phyloP scores from a whole-genome alignment of 2,113 vertebrate genomes.

The Trematomus loennbergii region DNA sequence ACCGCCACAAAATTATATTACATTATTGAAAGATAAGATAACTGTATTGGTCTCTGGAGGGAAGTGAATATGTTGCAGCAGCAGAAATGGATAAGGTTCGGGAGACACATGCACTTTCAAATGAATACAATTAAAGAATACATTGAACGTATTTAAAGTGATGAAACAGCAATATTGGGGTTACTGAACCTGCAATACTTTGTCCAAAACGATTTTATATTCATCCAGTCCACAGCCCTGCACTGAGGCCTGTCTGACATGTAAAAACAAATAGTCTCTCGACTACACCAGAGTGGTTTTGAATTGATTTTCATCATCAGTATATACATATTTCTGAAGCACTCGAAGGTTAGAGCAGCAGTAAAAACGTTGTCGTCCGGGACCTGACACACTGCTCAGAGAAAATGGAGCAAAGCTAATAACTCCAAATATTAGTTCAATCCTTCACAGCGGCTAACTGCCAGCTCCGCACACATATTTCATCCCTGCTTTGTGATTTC shows the following conservation, averaged over 20 bases:
- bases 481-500: conserved; percentile 77
- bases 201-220: conserved; percentile 18
- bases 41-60: too few relatives aligned
- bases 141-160: not conserved
- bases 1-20: too few relatives aligned
- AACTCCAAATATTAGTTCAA: conserved; percentile 78
- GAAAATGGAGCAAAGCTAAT: conserved; percentile 80
- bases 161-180: not conserved
- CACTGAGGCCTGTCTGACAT: conserved; percentile 26
- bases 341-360: conserved; percentile 55
- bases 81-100: too few relatives aligned
- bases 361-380: conserved; percentile 57
- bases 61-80: too few relatives aligned
- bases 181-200: conserved; percentile 24
- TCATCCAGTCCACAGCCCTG: conserved; percentile 4
- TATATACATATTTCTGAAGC: conserved; percentile 49
- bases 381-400: conserved; percentile 57
- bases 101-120: too few relatives aligned
- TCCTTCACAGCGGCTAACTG: conserved; percentile 69
- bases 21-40: not conserved
- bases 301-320: conserved; percentile 64
- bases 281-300: conserved; percentile 44
- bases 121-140: too few relatives aligned
- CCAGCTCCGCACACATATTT: conserved; percentile 67
- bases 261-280: conserved; percentile 54